A percentile compares a stretch with the other conserved stretches of the same genome.
Conservation (phyloP, 2,888 invertebrate genomes). For the Muscina levida region DNA sequence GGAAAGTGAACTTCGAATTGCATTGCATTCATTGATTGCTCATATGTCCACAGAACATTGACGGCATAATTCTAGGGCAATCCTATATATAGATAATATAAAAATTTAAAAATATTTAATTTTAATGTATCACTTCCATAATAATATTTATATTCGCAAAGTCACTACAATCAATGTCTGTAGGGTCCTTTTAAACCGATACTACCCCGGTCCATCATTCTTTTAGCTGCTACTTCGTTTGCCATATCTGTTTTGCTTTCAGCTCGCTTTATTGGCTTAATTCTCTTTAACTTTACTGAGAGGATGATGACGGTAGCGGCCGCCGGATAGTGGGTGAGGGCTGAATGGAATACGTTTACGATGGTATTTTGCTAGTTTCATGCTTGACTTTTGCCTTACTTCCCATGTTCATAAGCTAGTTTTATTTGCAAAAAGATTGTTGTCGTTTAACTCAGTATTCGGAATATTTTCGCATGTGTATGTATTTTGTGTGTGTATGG, state of each 20-base stretch:
- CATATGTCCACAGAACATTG: no score
- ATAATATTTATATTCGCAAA: no score
- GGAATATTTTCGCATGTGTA: neutral
- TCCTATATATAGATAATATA: no score
- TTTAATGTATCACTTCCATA: no score
- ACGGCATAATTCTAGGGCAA: no score
- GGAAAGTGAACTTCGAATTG: no score
- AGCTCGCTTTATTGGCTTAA: slow-evolving; percentile 40
- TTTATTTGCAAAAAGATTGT: slow-evolving; percentile 55
- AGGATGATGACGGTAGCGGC: neutral
- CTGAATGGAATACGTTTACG: neutral
- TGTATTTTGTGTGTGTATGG: no score
- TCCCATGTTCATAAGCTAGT: slow-evolving; percentile 17
- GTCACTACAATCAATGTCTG: no score
- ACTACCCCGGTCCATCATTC: no score
- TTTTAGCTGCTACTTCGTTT: neutral
- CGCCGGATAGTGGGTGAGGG: neutral
- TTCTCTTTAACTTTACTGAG: slow-evolving; percentile 15
- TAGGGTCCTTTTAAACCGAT: no score
- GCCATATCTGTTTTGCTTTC: slow-evolving; percentile 38
- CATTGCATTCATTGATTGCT: no score
- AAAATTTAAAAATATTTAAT: no score
- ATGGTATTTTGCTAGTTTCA: slow-evolving; percentile 50
- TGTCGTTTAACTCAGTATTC: slow-evolving; percentile 51
- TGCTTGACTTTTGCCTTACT: slow-evolving; percentile 55